phyloP scores from a whole-genome alignment of 2,797 vertebrate species.

The Lutjanus campechanus region DNA sequence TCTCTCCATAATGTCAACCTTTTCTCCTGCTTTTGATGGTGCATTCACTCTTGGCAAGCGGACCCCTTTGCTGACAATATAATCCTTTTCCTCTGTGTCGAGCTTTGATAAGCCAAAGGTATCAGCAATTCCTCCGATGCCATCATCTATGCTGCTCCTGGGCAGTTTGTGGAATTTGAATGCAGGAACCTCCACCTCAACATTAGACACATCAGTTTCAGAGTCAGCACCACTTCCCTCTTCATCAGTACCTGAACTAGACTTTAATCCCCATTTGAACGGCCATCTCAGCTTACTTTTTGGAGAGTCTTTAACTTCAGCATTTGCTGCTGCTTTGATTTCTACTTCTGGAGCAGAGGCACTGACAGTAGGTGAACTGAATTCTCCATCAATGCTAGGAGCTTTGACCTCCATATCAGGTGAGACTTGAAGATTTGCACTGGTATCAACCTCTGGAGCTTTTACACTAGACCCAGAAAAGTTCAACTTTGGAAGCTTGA shows the following conservation, averaged over 20 bases:
- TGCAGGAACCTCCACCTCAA: conserved; percentile 62
- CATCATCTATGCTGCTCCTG: conserved; percentile 42
- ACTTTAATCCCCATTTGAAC: conserved; percentile 65
- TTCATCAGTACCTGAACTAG: conserved; percentile 48
- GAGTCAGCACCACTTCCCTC: conserved; percentile 49
- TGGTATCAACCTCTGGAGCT: conserved; percentile 39
- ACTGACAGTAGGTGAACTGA: conserved; percentile 26
- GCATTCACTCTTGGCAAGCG: conserved; percentile 67
- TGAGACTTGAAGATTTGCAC: conserved; percentile 28
- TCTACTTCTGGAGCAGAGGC: conserved; percentile 36
- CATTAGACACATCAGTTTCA: conserved; percentile 35
- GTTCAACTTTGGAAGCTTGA: conserved; percentile 64
- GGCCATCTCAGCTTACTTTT: conserved; percentile 76
- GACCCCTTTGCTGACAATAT: conserved; percentile 71
- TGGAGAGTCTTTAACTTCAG: conserved; percentile 53
- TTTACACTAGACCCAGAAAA: conserved; percentile 53
- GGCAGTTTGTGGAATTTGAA: conserved; percentile 83
- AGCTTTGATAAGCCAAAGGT: conserved; percentile 39
- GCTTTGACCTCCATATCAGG: conserved; percentile 41
- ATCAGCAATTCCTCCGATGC: conserved; percentile 29
- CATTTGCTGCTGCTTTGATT: conserved; percentile 34
- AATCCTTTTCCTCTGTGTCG: conserved; percentile 63
- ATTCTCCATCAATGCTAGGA: conserved; percentile 42
- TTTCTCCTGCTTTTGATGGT: conserved; percentile 42
- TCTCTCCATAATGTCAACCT: conserved; percentile 80